These are phyloP conservation scores for Serranus cabrilla DNA, from an alignment of 2,797 vertebrate genomes.

Conservation along the genomic window DNA sequence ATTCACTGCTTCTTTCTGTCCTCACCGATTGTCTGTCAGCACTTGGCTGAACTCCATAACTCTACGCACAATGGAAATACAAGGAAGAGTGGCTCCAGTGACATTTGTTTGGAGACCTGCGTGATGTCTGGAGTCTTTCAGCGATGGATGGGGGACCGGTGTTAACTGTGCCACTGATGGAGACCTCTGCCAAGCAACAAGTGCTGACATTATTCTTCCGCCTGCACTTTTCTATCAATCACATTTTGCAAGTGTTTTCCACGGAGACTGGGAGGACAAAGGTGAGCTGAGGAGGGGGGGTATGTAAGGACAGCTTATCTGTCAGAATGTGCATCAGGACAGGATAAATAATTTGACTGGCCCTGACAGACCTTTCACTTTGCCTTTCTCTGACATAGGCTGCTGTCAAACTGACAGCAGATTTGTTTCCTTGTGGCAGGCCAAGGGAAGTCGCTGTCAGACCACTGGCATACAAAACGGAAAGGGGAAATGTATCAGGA, in stretches of 20 bases:
- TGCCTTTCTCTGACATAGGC: conserved; percentile 60
- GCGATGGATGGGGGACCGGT: conserved; percentile 61
- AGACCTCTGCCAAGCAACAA: conserved; percentile 74
- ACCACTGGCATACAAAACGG: conserved; percentile 11
- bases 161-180: conserved; percentile 66
- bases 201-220: conserved; percentile 73
- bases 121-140: conserved; percentile 60
- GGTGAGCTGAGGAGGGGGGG: conserved; percentile 56
- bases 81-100: conserved; percentile 68
- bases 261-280: conserved; percentile 59
- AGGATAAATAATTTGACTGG: conserved; percentile 72
- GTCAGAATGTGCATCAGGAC: conserved; percentile 72
- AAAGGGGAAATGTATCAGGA: conserved; percentile 29
- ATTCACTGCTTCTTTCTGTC: conserved; percentile 62
- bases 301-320: conserved; percentile 67
- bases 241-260: conserved; percentile 53
- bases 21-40: conserved; percentile 57
- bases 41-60: conserved; percentile 58
- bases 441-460: conserved; percentile 44
- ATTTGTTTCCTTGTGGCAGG: conserved; percentile 54
- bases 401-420: conserved; percentile 64
- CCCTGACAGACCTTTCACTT: conserved; percentile 75
- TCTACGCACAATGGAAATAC: conserved; percentile 46
- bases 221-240: conserved; percentile 77
- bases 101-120: conserved; percentile 79